Conservation (phyloP, 2,113 vertebrate genomes). For the Stercorarius parasiticus region DNA sequence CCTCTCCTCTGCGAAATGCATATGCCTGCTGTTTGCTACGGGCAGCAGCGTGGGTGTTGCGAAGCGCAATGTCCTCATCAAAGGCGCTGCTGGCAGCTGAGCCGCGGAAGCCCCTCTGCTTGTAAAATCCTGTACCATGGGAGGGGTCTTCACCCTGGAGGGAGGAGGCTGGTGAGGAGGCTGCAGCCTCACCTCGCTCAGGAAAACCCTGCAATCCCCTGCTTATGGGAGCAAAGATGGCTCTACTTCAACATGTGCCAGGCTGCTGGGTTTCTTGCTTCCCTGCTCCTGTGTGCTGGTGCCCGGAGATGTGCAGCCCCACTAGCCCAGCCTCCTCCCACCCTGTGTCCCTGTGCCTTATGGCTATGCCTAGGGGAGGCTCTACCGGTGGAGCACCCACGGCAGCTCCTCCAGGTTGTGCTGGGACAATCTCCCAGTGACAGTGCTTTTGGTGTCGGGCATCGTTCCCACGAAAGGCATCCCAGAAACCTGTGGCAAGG, state of each 20-base stretch:
- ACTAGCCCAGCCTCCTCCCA: not conserved
- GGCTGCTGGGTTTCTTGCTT: not conserved
- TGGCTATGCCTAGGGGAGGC: accelerated
- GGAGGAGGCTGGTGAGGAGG: not conserved
- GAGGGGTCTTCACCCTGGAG: not conserved
- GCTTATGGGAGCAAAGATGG: accelerated
- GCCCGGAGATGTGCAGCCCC: not conserved
- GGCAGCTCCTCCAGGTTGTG: not conserved
- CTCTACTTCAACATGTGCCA: not conserved
- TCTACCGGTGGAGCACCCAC: accelerated
- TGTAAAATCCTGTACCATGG: not conserved
- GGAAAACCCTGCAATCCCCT: not conserved
- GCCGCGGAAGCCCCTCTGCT: not conserved
- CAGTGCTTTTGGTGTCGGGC: accelerated
- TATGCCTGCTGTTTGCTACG: not conserved
- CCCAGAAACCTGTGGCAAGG: not conserved
- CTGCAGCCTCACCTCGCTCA: not conserved
- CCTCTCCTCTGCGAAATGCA: accelerated
- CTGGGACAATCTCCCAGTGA: accelerated
- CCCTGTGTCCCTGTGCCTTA: not conserved
- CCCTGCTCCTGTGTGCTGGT: not conserved
- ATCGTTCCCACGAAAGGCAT: not conserved
- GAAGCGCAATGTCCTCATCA: not conserved
- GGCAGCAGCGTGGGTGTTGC: accelerated
- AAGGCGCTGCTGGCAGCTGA: not conserved